Base-by-base conservation (phyloP, 2,797 vertebrate species). In the Brotogeris chrysoptera region DNA sequence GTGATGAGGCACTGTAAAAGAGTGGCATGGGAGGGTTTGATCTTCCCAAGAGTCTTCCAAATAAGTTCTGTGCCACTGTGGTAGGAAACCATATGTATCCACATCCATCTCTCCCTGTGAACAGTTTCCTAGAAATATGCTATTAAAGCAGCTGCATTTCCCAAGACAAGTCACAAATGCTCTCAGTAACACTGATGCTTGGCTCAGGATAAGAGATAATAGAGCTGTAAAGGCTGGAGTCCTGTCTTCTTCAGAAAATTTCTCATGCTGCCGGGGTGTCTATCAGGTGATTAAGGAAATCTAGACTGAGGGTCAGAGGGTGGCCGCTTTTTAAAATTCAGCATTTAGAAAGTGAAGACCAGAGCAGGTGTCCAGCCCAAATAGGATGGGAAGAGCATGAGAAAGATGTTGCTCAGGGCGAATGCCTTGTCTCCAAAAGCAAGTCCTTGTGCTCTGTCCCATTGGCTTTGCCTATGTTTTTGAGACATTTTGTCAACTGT, bases 381-480 rank as follows among this genome's bases (percentile, higher is more conserved):
- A 36, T 8, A 60, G 5, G 7, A 24, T 24, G 63, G 7, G 10
- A 46, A 88, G 17, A 60, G 8, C 21, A 73, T 13, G 16, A 34
- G 39, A 64, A 66, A 72, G 12, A 27, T 30, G 23, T 23, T 77
- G 11, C 14, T 76, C 2, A 1, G 39, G 20, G 9, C 1, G 0
- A 34, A 72, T 28, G 17, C 13, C 39, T 63, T 64, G 9, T 60
- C 30, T 80, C 17, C 11, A 32, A 44, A 61, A 39, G 10, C 25
- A 69, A 34, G 18, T 44, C 10, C 28, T 21, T 25, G 49, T 60
- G 13, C 28, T 80, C n/a, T 43, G 11, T 28, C 13, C 10, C 4
- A 1, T 49, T 84, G 57, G 41, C 18, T 78, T 84, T 86, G 38
- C 38, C 46, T 86, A 3, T 53, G 24, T 41, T 77, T 94, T 65